Evolutionary conservation across 2,888 invertebrate genomes (phyloP), one percentile per base, ranked within the genome.

Genomic region (Pristionchus japonicus): DNA sequence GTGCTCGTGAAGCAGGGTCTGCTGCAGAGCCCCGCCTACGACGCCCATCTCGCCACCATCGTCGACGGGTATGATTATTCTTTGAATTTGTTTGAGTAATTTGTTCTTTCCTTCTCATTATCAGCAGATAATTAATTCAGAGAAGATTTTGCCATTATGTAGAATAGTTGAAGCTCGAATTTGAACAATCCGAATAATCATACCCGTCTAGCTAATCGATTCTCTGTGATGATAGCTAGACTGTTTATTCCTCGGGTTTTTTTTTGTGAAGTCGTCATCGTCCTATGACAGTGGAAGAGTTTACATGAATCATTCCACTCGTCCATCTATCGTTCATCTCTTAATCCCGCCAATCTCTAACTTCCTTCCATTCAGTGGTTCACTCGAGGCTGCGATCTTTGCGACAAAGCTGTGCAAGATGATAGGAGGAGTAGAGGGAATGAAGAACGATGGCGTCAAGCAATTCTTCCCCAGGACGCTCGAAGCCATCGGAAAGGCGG

Each of bases 1-100:
- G 96, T 97, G 49, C 31, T 87, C 23, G 87, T 87, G 61, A 52
- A 31, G 27, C 52, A 87, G 37, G 43, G 80, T 27, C 43, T 87
- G 4, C 87, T 87, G 15, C 77, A 80, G 17, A 57, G 57, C 0
- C 34, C 52, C 49, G 77, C 64, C 34, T 87, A 87, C 27, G 87
- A 87, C 31, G 47, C 70, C 43, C 87, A 87, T 87, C 87, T 87
- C 52, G 77, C 87, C 4, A 9, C 1, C 61, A 87, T 87, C 40
- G 87, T 87, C 13, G 87, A 87, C 17, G 31, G 57, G 87, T 86
- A n/a, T 20, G 70, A n/a, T 15, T 3, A n/a, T n/a, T n/a, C n/a
- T n/a, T n/a, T n/a, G n/a, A n/a, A n/a, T n/a, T n/a, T n/a, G n/a
- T n/a, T n/a, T n/a, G n/a, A n/a, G n/a, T n/a, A n/a, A n/a, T n/a